A percentile compares a stretch with the other conserved stretches of the same genome.
phyloP scores from a whole-genome alignment of 2,888 invertebrate genomes.

The Lycaena phlaeas region DNA sequence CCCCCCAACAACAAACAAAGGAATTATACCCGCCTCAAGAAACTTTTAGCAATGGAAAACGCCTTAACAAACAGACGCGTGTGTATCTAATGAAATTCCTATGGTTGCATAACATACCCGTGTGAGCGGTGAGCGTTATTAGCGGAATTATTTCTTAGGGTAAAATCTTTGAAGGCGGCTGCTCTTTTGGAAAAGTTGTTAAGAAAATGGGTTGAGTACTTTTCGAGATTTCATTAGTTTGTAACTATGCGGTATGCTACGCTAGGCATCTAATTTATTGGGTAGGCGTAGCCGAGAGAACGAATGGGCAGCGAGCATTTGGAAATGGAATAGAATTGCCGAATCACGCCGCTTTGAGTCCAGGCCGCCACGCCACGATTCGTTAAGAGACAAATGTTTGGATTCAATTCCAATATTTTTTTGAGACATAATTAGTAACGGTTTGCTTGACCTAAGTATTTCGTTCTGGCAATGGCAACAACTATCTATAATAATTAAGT shows the following conservation, averaged over 20 bases:
- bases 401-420: conserved; percentile 64
- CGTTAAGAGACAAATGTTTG: conserved; percentile 72
- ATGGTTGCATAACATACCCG: conserved; percentile 73
- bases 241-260: conserved; percentile 66
- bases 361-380: conserved; percentile 65
- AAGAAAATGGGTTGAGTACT: conserved; percentile 73
- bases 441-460: conserved; percentile 47
- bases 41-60: conserved; percentile 74
- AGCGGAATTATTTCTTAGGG: conserved; percentile 69
- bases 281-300: conserved; percentile 68
- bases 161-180: conserved; percentile 70
- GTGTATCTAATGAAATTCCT: conserved; percentile 74
- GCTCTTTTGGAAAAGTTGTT: conserved; percentile 71
- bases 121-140: conserved; percentile 64
- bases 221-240: conserved; percentile 70
- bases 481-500: conserved; percentile 51
- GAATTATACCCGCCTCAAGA: conserved; percentile 74
- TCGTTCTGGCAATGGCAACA: conserved; percentile 50
- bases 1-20: conserved; percentile 70
- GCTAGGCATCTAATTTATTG: conserved; percentile 68
- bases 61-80: conserved; percentile 73
- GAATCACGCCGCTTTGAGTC: conserved; percentile 68
- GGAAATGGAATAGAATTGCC: conserved; percentile 61
- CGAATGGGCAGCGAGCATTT: conserved; percentile 70
- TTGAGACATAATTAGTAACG: conserved; percentile 61